Conservation (phyloP, 2,797 vertebrate species). For the Lepidocolaptes lacrymiger region DNA sequence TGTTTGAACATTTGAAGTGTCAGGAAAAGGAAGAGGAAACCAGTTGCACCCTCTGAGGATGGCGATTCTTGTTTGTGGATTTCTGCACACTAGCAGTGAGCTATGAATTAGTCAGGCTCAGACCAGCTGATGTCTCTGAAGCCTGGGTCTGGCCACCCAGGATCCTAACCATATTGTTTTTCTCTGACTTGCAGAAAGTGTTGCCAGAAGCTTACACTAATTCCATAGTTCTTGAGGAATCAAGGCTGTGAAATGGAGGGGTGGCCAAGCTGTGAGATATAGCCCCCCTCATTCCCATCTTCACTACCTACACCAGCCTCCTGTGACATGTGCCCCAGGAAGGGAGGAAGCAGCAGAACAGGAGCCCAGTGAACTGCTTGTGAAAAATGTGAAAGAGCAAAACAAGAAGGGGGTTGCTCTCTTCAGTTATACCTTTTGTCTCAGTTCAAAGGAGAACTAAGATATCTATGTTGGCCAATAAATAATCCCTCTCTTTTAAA, state of each 20-base stretch:
- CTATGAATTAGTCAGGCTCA: not conserved
- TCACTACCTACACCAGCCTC: not conserved
- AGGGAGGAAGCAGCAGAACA: not conserved
- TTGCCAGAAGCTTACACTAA: not conserved
- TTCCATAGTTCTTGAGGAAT: constrained; percentile 30
- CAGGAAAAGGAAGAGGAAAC: not conserved
- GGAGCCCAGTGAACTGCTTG: not conserved
- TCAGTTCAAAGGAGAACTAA: no score
- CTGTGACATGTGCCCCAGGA: not conserved
- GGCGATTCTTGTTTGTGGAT: not conserved
- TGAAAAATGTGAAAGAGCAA: not conserved
- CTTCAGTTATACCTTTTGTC: not conserved
- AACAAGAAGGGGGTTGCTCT: not conserved
- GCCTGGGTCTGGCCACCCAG: not conserved
- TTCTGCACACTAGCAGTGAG: not conserved
- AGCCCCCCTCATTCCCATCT: not conserved
- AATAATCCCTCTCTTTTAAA: no score
- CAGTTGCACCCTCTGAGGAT: not conserved
- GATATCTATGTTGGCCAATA: no score
- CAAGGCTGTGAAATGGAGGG: constrained; percentile 22
- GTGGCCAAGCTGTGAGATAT: not conserved
- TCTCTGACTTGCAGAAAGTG: constrained; percentile 53
- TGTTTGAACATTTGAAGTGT: not conserved
- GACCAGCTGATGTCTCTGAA: not conserved
- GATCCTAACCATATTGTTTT: not conserved